Evolutionary conservation across 2,113 vertebrate species (phyloP).

Genomic region (Festucalex cinctus): DNA sequence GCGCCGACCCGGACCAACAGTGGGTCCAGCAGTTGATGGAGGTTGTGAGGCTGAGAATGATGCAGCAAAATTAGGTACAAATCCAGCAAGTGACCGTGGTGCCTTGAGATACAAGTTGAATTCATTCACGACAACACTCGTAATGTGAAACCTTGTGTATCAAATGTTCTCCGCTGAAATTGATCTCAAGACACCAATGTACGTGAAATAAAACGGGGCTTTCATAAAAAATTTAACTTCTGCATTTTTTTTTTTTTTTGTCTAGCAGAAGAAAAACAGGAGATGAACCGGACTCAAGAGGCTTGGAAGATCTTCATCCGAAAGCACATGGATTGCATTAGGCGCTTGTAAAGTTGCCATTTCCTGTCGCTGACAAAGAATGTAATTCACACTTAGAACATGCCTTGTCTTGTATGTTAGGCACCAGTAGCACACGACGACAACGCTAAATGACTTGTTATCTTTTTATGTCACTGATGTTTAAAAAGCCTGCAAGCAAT

Average conservation of each 20-base stretch:
- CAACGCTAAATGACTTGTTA: slow-evolving; percentile 18
- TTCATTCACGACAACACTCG: not conserved
- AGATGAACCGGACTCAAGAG: slow-evolving; percentile 9
- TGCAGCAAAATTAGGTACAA: not conserved
- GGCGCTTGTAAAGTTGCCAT: slow-evolving; percentile 27
- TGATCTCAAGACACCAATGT: too few relatives aligned
- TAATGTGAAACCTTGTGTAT: not conserved
- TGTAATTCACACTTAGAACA: slow-evolving; percentile 19
- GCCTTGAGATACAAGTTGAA: not conserved
- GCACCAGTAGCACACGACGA: not conserved
- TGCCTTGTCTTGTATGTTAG: slow-evolving; percentile 10
- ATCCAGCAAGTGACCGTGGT: not conserved
- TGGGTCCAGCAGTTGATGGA: slow-evolving; percentile 39
- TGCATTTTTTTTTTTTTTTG: too few relatives aligned
- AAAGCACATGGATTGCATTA: slow-evolving; percentile 4
- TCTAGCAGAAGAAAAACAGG: slow-evolving; percentile 7
- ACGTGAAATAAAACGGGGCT: not conserved
- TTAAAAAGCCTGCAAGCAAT: slow-evolving; percentile 38
- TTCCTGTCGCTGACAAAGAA: slow-evolving; percentile 38
- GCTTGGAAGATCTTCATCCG: slow-evolving; percentile 21
- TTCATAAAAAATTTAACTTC: too few relatives aligned
- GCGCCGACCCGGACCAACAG: not conserved
- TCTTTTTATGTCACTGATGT: slow-evolving; percentile 3
- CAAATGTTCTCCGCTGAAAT: not conserved
- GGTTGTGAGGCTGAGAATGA: fast-evolving